phyloP scores from a whole-genome alignment of 2,113 vertebrate species.

The Oncorhynchus clarkii region DNA sequence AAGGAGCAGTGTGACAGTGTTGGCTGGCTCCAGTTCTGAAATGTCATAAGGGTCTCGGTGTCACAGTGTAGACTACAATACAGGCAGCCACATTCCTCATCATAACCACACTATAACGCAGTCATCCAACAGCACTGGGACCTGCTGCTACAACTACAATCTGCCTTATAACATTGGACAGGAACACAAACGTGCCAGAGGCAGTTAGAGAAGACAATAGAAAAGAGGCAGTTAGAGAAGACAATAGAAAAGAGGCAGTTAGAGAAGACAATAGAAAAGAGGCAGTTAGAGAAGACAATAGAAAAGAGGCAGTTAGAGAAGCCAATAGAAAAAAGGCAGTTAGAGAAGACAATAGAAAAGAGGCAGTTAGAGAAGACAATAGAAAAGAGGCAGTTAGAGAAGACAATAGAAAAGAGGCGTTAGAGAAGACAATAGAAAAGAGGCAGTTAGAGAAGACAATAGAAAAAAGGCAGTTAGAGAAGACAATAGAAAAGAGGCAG shows the following conservation, averaged over 20 bases:
- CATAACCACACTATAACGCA: constrained; percentile 61
- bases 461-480: no score
- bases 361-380: constrained; percentile 32
- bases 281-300: constrained; percentile 35
- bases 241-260: constrained; percentile 33
- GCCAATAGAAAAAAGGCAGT: constrained; percentile 34
- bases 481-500: no score
- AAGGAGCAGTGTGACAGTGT: constrained; percentile 42
- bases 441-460: no score
- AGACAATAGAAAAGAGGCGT: constrained; percentile 35
- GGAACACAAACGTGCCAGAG: constrained; percentile 39
- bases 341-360: constrained; percentile 41
- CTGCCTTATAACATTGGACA: constrained; percentile 55
- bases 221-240: constrained; percentile 35
- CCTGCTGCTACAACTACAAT: constrained; percentile 44
- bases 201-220: constrained; percentile 41
- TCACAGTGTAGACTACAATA: constrained; percentile 45
- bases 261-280: constrained; percentile 38
- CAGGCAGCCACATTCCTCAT: constrained; percentile 60
- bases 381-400: constrained; percentile 28
- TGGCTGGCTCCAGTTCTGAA: not conserved
- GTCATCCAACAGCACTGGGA: constrained; percentile 59
- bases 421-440: constrained; percentile 41
- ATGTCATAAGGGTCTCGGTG: constrained; percentile 27
- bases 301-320: constrained; percentile 32